These are phyloP conservation scores for Peromyscus attwateri DNA, from an alignment of 2,797 vertebrate genomes.

Conservation along the genomic window DNA sequence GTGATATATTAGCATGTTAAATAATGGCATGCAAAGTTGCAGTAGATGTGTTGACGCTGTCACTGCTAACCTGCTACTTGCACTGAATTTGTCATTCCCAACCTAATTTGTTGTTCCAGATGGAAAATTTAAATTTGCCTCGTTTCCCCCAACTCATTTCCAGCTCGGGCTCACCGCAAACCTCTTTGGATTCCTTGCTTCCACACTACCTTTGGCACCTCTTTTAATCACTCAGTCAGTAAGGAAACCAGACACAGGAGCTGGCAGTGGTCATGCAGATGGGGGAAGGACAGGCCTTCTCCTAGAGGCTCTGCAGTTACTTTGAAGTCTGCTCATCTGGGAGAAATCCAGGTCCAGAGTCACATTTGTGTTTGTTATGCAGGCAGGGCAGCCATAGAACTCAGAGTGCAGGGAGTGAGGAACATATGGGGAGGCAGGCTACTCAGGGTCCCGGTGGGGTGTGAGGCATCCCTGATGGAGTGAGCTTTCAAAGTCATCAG, in stretches of 20 bases:
- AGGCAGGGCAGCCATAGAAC: constrained; percentile 83
- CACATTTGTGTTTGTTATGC: constrained; percentile 87
- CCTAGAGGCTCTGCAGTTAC: constrained; percentile 78
- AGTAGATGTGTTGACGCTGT: constrained; percentile 72
- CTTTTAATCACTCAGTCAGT: constrained; percentile 53
- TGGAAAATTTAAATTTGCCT: constrained; percentile 79
- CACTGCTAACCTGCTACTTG: constrained; percentile 71
- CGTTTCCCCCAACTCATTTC: constrained; percentile 60
- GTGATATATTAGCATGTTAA: constrained; percentile 80
- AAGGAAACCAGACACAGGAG: constrained; percentile 51
- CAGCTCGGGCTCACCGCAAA: constrained; percentile 45
- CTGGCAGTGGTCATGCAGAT: constrained; percentile 62
- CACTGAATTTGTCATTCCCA: constrained; percentile 74
- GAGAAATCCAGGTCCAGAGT: constrained; percentile 85
- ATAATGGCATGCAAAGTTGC: constrained; percentile 73
- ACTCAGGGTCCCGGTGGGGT: constrained; percentile 85
- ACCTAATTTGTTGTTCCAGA: constrained; percentile 76
- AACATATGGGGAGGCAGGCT: constrained; percentile 88
- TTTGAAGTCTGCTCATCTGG: constrained; percentile 88
- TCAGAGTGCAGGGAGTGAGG: constrained; percentile 69
- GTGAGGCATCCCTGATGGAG: constrained; percentile 82
- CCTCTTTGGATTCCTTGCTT: constrained; percentile 26
- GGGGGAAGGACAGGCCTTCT: constrained; percentile 83
- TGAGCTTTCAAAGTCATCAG: constrained; percentile 86
- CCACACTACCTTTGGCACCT: constrained; percentile 26